Percentiles rank a stretch among this genome's conserved stretches.
phyloP scores from a whole-genome alignment of 1,140 invertebrate species.

The Drosophila lowei region DNA sequence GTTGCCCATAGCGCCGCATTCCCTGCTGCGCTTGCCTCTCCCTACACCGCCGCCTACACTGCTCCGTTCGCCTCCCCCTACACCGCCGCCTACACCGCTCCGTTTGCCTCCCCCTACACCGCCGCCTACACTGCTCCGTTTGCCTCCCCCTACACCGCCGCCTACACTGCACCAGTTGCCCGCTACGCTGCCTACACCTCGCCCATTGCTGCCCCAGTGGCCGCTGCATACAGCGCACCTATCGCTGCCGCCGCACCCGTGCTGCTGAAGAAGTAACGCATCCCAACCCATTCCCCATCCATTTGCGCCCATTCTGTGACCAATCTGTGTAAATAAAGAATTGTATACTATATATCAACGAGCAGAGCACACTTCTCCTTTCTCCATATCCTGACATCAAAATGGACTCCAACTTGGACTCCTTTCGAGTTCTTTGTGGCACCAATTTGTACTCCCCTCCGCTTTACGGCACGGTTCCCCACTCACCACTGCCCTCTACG shows the following conservation, averaged over 20 bases:
- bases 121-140: constrained; percentile 56
- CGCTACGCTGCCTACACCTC: constrained; percentile 59
- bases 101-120: too few relatives aligned
- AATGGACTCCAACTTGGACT: constrained; percentile 38
- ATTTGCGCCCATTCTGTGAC: constrained; percentile 24
- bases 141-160: constrained; percentile 69
- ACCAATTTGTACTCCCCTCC: constrained; percentile 59
- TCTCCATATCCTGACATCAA: constrained; percentile 25
- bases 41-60: constrained; percentile 26
- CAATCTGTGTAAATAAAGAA: constrained; percentile 67
- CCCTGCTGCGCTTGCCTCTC: constrained; percentile 62
- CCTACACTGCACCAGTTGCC: constrained; percentile 48
- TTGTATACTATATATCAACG: constrained; percentile 33
- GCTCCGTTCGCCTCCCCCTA: constrained; percentile 30
- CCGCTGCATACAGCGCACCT: constrained; percentile 56
- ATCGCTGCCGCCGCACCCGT: constrained; percentile 58
- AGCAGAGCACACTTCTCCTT: neutral
- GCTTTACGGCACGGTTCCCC: neutral
- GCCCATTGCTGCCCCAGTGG: constrained; percentile 51
- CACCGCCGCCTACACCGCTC: constrained; percentile 41
- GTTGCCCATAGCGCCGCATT: constrained; percentile 66
- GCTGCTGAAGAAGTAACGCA: constrained; percentile 67
- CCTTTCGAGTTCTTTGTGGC: constrained; percentile 41
- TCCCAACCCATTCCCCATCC: neutral
- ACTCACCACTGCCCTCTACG: too few relatives aligned